These are phyloP conservation scores for Campaea margaritaria DNA, from an alignment of 2,888 invertebrate genomes.

Conservation along the genomic window DNA sequence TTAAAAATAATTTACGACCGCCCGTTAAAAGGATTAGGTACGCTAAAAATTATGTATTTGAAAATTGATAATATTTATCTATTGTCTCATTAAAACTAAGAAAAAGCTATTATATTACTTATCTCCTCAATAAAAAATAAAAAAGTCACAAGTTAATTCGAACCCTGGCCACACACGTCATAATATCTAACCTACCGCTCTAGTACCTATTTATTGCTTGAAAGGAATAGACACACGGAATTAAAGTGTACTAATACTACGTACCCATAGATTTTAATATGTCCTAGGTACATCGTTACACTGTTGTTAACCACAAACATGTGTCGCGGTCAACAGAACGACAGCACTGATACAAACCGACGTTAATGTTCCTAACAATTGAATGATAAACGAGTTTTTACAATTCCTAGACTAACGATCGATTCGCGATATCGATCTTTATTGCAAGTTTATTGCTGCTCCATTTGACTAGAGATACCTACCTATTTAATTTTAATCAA, in stretches of 20 bases:
- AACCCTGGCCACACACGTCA: too few species aligned
- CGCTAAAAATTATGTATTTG: slow-evolving; percentile 4
- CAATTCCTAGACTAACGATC: slow-evolving; percentile 56
- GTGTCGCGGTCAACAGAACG: slow-evolving; percentile 49
- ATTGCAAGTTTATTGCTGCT: slow-evolving; percentile 62
- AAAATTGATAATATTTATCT: neutral
- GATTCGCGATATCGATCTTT: slow-evolving; percentile 61
- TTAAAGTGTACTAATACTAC: neutral
- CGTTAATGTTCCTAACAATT: slow-evolving; percentile 70
- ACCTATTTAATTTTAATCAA: slow-evolving; percentile 19
- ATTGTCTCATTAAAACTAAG: too few species aligned
- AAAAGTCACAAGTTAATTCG: neutral
- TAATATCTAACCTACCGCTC: too few species aligned
- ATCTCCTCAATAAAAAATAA: neutral
- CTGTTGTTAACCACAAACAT: slow-evolving; percentile 50
- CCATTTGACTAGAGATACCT: slow-evolving; percentile 37
- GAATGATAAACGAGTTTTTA: slow-evolving; percentile 74
- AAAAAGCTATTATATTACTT: too few species aligned
- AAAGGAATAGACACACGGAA: too few species aligned
- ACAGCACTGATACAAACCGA: slow-evolving; percentile 65
- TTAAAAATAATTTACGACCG: slow-evolving; percentile 23
- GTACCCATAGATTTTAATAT: neutral
- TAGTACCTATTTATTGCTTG: neutral
- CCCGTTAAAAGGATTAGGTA: slow-evolving; percentile 19
- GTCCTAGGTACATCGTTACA: slow-evolving; percentile 30